These are phyloP conservation scores for Leptogaster cylindrica DNA, from an alignment of 2,888 invertebrate genomes.

Conservation along the genomic window DNA sequence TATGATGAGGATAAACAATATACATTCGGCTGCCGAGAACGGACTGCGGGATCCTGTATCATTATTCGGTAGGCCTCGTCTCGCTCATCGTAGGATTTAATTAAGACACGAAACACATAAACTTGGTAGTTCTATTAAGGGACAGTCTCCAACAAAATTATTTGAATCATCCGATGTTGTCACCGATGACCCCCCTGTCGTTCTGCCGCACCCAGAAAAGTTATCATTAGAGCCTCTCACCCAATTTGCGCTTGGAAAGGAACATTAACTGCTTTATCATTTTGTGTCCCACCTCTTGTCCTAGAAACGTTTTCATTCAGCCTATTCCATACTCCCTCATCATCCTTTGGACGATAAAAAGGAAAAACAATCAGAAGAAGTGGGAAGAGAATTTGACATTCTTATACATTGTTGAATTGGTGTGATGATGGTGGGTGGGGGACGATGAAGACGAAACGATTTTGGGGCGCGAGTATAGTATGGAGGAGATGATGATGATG, in stretches of 20 bases:
- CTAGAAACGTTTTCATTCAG: not conserved
- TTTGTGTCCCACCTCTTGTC: not conserved
- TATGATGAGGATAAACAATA: too few relatives aligned
- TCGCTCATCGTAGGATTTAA: too few relatives aligned
- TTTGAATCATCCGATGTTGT: not conserved
- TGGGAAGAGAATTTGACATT: too few relatives aligned
- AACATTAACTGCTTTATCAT: not conserved
- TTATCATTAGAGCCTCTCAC: not conserved
- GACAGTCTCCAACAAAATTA: not conserved
- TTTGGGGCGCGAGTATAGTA: too few relatives aligned
- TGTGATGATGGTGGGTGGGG: too few relatives aligned
- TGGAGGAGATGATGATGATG: too few relatives aligned
- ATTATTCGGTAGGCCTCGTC: not conserved
- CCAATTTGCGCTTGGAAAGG: not conserved
- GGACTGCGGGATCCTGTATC: not conserved
- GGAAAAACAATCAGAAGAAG: not conserved
- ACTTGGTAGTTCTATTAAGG: not conserved
- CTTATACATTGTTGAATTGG: too few relatives aligned
- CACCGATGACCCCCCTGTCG: too few relatives aligned
- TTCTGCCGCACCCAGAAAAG: not conserved
- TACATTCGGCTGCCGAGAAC: too few relatives aligned
- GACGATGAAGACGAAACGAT: too few relatives aligned
- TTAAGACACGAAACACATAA: not conserved
- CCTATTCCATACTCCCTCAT: not conserved
- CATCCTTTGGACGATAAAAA: not conserved